Evolutionary conservation across 2,888 invertebrate species (phyloP).

Genomic region (Melinopterus prodromus): DNA sequence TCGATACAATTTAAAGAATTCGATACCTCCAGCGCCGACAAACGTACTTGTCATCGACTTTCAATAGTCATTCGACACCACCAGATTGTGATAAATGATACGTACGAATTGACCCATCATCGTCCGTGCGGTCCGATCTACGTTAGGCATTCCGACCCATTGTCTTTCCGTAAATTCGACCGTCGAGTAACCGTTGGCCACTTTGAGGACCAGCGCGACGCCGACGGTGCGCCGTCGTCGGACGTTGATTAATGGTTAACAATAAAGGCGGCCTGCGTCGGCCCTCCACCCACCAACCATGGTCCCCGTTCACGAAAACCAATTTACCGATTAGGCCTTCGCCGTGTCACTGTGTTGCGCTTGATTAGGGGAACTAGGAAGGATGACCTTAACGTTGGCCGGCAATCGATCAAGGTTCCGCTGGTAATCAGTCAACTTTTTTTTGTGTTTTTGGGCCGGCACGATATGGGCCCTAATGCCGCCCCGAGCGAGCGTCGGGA

Average conservation of each 20-base stretch:
- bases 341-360: conserved; percentile 29
- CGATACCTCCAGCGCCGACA: not conserved
- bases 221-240: not conserved
- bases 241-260: not conserved
- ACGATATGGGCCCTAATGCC: conserved; percentile 4
- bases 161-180: not conserved
- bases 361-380: conserved; percentile 28
- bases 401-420: conserved; percentile 36
- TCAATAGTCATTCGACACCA: not conserved
- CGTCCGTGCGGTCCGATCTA: not conserved
- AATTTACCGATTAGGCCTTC: conserved; percentile 20
- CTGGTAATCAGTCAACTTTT: conserved; percentile 33
- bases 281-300: not conserved
- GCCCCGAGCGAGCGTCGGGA: not conserved
- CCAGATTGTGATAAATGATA: not conserved
- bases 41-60: not conserved
- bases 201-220: not conserved
- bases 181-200: not conserved
- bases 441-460: conserved; percentile 15
- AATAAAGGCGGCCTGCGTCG: not conserved
- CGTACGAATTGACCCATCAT: not conserved
- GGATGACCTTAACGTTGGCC: conserved; percentile 17
- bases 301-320: conserved; percentile 9
- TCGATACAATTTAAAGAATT: too few species aligned
- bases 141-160: not conserved